phyloP scores from a whole-genome alignment of 2,888 invertebrate species.

The Biston stratarius region DNA sequence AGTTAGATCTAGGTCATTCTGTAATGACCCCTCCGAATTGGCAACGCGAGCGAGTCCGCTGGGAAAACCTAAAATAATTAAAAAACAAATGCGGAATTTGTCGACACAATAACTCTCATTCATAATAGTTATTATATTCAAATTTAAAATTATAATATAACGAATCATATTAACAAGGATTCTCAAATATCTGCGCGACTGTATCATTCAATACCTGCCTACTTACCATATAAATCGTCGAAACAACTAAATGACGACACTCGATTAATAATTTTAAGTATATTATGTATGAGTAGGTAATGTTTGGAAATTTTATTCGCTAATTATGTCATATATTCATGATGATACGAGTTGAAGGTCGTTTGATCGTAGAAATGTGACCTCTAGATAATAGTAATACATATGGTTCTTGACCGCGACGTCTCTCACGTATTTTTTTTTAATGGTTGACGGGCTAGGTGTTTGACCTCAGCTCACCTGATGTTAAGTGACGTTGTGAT shows the following conservation, averaged over 20 bases:
- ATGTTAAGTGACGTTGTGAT: too few species aligned
- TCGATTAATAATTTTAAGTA: not conserved
- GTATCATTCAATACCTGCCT: conserved; percentile 3
- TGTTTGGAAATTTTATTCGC: conserved; percentile 12
- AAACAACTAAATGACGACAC: conserved; percentile 19
- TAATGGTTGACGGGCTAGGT: too few species aligned
- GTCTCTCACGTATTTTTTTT: too few species aligned
- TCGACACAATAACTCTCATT: not conserved
- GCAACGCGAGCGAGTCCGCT: too few species aligned
- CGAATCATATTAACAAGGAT: too few species aligned
- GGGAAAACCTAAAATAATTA: not conserved
- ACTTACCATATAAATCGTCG: conserved; percentile 32
- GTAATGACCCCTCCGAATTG: too few species aligned
- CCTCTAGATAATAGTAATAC: conserved; percentile 14
- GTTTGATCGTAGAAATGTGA: conserved; percentile 18
- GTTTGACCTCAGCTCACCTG: too few species aligned
- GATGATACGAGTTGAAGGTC: conserved; percentile 24
- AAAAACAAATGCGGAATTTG: not conserved
- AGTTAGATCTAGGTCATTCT: too few species aligned
- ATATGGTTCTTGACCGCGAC: too few species aligned
- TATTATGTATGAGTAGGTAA: not conserved
- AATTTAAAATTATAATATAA: not conserved
- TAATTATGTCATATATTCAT: conserved; percentile 26
- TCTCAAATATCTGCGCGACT: conserved; percentile 1
- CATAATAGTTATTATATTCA: conserved; percentile 12